Evolutionary conservation across 2,888 invertebrate genomes (phyloP).

Genomic region (Drosophila nigricruria): DNA sequence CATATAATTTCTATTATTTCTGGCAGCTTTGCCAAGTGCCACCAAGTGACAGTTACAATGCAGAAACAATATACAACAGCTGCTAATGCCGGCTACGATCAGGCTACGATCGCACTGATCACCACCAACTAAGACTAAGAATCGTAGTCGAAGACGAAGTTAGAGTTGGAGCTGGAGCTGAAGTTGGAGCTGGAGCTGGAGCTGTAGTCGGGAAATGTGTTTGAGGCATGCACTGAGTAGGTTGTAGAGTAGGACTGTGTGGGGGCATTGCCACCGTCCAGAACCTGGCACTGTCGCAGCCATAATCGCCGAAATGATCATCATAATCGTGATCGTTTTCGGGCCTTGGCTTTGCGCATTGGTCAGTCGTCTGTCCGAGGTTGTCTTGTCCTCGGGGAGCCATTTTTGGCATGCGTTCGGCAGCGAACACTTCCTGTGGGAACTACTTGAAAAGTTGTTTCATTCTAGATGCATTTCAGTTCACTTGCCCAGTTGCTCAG

Average conservation of each 20-base stretch:
- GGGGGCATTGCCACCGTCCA: conserved; percentile 65
- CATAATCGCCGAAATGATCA: conserved; percentile 72
- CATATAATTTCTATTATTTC: conserved; percentile 79
- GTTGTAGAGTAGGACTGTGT: conserved; percentile 27
- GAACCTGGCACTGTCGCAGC: conserved; percentile 49
- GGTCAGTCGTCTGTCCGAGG: conserved; percentile 52
- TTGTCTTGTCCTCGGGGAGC: conserved; percentile 73
- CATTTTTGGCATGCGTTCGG: conserved; percentile 77
- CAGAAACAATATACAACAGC: conserved; percentile 75
- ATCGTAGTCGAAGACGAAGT: conserved; percentile 1
- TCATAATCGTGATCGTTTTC: conserved; percentile 77
- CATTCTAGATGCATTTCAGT: conserved; percentile 41
- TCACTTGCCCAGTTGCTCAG: conserved; percentile 10
- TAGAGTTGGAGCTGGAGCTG: conserved; percentile 5
- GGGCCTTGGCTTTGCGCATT: conserved; percentile 39
- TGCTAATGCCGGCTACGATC: conserved; percentile 45
- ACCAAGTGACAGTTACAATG: conserved; percentile 78
- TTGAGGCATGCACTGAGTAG: conserved; percentile 43
- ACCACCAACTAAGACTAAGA: conserved; percentile 38
- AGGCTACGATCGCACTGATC: conserved; percentile 49
- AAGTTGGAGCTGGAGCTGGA: conserved; percentile 7
- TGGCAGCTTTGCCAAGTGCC: conserved; percentile 74
- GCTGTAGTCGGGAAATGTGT: conserved; percentile 1
- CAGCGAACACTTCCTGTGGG: conserved; percentile 77
- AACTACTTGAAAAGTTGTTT: conserved; percentile 66